Evolutionary conservation across 2,113 vertebrate genomes (phyloP), one percentile per base, ranked within the genome.

Genomic region (Hydrolagus affinis): DNA sequence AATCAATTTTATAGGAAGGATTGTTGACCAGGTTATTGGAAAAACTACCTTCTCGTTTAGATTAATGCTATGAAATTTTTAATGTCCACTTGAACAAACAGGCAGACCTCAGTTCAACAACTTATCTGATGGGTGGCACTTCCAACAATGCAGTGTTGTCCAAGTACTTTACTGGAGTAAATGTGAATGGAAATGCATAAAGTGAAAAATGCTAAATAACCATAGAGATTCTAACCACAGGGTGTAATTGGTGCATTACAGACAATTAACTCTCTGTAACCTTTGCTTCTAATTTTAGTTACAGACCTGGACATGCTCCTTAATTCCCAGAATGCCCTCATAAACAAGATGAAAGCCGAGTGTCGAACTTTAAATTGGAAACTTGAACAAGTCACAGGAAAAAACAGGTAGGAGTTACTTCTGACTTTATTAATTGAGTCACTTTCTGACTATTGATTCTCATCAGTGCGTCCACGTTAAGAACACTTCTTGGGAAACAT

Each of bases 321-420:
- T 90, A 93, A 90, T 85, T 95, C 96, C 89, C 96, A 98, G 91
- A 96, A 96, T 88, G 89, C 91, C 86, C 91, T 98, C 86, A 93
- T 98, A 89, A 89, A 90, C 89, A 97, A 95, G 90, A 89, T 98
- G 89, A 97, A 94, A 89, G 94, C 96, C 83, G 95, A 97, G 87
- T 97, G 94, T 91, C 92, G 88, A 87, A 86, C 85, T 0, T 91
- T 99, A 87, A 94, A 91, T 87, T 89, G 89, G 76, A 94, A 93
- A 87, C 89, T 97, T 91, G 95, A 96, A 86, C 89, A 94, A 76
- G 87, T 94, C 71, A 93, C 92, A 28, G 93, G 93, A 88, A 95
- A 92, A 86, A 94, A 91, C 93, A 95, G 97, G 97, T 94, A 88
- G 87, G 93, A 90, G 14, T 85, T 15, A 77, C 15, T 3, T 0